A percentile compares a stretch with the other conserved stretches of the same genome.
phyloP scores from a whole-genome alignment of 64 coral and sea anemone species.

The Acropora tenuis region DNA sequence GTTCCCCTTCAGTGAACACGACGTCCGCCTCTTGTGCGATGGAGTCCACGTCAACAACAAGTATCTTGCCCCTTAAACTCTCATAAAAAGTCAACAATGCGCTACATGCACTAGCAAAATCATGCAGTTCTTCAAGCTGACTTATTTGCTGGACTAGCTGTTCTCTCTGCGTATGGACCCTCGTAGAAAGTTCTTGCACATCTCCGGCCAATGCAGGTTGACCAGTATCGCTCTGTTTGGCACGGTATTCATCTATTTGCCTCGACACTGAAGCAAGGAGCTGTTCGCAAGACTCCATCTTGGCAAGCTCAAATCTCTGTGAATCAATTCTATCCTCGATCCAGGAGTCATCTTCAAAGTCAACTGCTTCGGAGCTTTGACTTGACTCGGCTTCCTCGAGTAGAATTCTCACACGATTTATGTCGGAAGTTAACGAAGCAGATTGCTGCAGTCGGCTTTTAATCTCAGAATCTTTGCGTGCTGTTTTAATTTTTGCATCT shows the following conservation, averaged over 20 bases:
- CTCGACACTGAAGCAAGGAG: background rate
- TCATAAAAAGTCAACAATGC: background rate
- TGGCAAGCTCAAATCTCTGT: background rate
- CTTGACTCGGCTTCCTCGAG: background rate
- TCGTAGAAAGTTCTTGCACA: background rate
- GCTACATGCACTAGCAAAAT: slow-evolving; percentile 11
- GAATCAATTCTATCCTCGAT: slow-evolving; percentile 11
- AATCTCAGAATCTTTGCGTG: background rate
- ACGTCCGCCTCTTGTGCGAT: background rate
- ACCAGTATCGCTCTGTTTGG: background rate
- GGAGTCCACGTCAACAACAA: background rate
- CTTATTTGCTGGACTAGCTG: background rate
- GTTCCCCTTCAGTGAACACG: slow-evolving; percentile 4
- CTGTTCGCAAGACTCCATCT: slow-evolving; percentile 33
- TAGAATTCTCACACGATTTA: background rate
- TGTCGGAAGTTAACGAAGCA: background rate
- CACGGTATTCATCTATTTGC: background rate
- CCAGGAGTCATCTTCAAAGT: slow-evolving; percentile 35
- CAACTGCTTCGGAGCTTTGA: background rate
- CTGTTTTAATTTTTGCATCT: slow-evolving; percentile 10
- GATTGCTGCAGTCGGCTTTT: slow-evolving; percentile 1
- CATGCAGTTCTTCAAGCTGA: slow-evolving; percentile 24
- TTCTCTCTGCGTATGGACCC: background rate
- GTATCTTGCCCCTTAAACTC: background rate
- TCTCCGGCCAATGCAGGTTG: slow-evolving; percentile 29